Evolutionary conservation across 2,113 vertebrate genomes (phyloP), one percentile per base, ranked within the genome.

Genomic region (Cottus gobio): DNA sequence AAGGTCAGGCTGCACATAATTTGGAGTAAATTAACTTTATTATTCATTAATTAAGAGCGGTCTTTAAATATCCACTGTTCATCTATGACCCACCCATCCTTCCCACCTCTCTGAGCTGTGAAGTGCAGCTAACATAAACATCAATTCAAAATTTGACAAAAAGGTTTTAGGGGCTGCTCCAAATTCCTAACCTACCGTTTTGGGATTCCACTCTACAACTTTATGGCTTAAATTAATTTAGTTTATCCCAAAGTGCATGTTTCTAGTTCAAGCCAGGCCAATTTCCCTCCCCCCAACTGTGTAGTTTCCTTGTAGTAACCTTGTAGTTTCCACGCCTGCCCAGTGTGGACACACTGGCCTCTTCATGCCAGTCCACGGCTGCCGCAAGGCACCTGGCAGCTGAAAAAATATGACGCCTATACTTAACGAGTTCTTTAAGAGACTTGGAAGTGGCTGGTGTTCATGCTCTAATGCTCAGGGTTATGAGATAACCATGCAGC

Each of bases 371-470:
- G 71, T 54, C 71, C 71, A 70, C 31, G 24, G 36, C 71, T 15
- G 24, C 68, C 46, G 3, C 70, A 63, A 62, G 34, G 79, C 80
- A 84, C 60, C 83, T 77, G 83, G 79, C 91, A 92, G 89, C 92
- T 94, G 92, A 88, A 85, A 78, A 92, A 93, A 92, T 83, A 92
- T 39, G 64, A 85, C 28, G 54, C 31, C 79, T 58, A n/a, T n/a
- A 82, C 79, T 87, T 90, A 92, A 89, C 89, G 74, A 91, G 83
- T 87, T 83, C 76, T 93, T 90, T 87, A 90, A 91, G 87, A 90
- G 85, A 74, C 76, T 74, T 87, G 63, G 77, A 93, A 85, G 86
- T 90, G 86, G 86, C 79, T 85, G 64, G 79, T 39, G 71, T 83
- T 79, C 74, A 79, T 77, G 85, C 71, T 83, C 56, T 65, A 75